Evolutionary conservation across 37 sponge, comb jelly and placozoan genomes (phyloP), one percentile per base, ranked within the genome.

Genomic region (Aphrocallistes beatrix): DNA sequence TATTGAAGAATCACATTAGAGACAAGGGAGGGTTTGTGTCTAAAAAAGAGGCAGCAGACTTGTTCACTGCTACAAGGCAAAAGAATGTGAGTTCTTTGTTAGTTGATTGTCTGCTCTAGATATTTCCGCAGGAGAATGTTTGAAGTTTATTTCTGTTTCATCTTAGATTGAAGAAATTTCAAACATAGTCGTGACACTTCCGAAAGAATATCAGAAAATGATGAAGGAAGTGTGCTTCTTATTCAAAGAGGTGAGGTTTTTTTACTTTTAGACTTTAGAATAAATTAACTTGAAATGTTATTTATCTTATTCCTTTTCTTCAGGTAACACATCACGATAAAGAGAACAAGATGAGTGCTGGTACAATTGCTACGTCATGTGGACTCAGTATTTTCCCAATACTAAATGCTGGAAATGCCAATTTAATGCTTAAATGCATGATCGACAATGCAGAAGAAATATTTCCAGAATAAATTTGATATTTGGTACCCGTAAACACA

Each of bases 1-100:
- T 95, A 69, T 89, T 95, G 48, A 95, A 95, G 85, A 45, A 89
- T 37, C 85, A 95, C 87, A 91, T 90, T 82, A 85, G 93, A 50
- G 91, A 95, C 81, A 36, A 51, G 60, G 50, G 86, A 38, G 39
- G 38, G 0, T 89, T 91, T 82, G 28, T 93, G 36, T 89, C 91
- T 23, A 87, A 92, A 25, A 47, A 87, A 19, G 91, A 90, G 0
- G 51, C 87, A 37, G 40, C 38, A 1, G 81, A 51, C 16, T 39
- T 90, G 60, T 42, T 50, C 23, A 38, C 81, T 0, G 86, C 86
- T 51, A 88, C 86, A 30, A 39, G 83, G 60, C 50, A 84, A 0
- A 88, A 37, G 83, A 81, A 93, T 50, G 92, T 92, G 37, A 85
- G 89, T 37, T n/a, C 1, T 49, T 23, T 21, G 17, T 21, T 47